Evolutionary conservation across 2,797 vertebrate genomes (phyloP).

Genomic region (Cygnus olor): DNA sequence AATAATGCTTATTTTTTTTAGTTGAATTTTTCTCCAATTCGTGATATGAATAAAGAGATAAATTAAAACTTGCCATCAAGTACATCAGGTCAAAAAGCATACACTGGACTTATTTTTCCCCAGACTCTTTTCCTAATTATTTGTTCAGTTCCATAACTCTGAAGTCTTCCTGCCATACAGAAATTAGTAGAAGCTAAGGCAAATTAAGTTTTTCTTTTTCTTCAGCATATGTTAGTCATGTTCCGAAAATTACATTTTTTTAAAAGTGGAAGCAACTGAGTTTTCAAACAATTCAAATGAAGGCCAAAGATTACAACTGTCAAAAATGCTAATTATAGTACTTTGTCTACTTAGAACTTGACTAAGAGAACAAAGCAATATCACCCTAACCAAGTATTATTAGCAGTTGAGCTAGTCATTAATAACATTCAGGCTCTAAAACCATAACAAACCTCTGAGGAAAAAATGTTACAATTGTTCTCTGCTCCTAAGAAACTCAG

Average conservation of each 20-base stretch:
- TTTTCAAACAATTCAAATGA: background rate
- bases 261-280: background rate
- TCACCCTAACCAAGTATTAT: background rate
- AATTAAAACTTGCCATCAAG: background rate
- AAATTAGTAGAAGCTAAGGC: background rate
- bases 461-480: background rate
- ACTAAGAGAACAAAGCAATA: background rate
- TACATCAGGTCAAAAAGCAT: background rate
- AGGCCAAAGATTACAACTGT: background rate
- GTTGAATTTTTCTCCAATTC: background rate
- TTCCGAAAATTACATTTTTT: background rate
- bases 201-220: background rate
- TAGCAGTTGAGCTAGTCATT: background rate
- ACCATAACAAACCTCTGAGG: background rate
- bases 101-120: background rate
- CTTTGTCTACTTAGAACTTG: background rate
- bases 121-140: background rate
- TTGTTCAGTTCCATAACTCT: background rate
- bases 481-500: background rate
- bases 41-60: background rate
- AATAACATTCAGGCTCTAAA: background rate
- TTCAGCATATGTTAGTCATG: background rate
- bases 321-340: background rate
- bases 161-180: background rate
- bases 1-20: background rate